These are phyloP conservation scores for Autographa pulchrina DNA, from an alignment of 2,888 invertebrate genomes.

Conservation along the genomic window DNA sequence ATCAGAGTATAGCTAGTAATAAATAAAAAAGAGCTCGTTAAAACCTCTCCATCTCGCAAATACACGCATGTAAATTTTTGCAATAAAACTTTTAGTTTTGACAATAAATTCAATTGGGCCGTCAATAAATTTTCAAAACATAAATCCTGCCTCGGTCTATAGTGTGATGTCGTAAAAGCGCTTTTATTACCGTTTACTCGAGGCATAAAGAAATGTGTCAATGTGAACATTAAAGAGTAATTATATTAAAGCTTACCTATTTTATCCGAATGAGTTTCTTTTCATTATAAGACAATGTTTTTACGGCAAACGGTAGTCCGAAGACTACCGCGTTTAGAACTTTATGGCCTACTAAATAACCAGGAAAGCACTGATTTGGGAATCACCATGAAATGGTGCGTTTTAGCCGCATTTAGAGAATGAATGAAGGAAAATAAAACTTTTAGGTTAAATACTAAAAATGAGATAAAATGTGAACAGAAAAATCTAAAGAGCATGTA, in stretches of 20 bases:
- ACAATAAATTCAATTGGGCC: constrained; percentile 80
- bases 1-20: constrained; percentile 35
- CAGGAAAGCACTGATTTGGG: constrained; percentile 29
- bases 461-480: not conserved
- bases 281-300: constrained; percentile 25
- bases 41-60: constrained; percentile 52
- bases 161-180: constrained; percentile 73
- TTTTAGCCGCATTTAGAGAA: not conserved
- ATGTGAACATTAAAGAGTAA: constrained; percentile 56
- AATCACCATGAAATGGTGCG: constrained; percentile 14
- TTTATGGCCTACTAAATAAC: constrained; percentile 43
- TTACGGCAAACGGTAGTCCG: constrained; percentile 12
- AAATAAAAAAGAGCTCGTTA: constrained; percentile 56
- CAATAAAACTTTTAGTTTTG: constrained; percentile 79
- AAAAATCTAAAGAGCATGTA: not conserved
- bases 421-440: not conserved
- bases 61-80: constrained; percentile 67
- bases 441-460: not conserved
- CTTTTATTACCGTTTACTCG: constrained; percentile 71
- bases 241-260: constrained; percentile 47
- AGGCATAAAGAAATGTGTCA: constrained; percentile 67
- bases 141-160: constrained; percentile 77
- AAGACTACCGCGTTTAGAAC: constrained; percentile 16
- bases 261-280: constrained; percentile 21
- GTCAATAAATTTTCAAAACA: constrained; percentile 81